Conservation (phyloP, 2,113 vertebrate species). For the Apaloderma vittatum region DNA sequence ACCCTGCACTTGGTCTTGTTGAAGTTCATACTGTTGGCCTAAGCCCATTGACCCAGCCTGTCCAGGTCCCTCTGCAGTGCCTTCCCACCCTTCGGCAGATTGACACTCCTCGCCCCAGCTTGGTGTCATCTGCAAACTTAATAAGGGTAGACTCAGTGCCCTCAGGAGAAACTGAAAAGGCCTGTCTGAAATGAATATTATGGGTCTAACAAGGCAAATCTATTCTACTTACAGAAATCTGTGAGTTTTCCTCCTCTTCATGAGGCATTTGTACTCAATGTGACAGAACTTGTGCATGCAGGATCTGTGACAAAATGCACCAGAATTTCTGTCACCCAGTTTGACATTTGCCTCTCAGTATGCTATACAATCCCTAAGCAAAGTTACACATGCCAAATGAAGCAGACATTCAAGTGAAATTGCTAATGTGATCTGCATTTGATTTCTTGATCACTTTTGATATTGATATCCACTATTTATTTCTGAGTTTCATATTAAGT, state of each 20-base stretch:
- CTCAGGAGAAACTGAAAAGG: background rate
- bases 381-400: background rate
- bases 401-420: background rate
- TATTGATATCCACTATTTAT: background rate
- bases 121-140: too few relatives aligned
- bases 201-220: background rate
- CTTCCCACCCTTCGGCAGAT: too few relatives aligned
- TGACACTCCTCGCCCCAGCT: too few relatives aligned
- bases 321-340: background rate
- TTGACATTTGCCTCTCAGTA: background rate
- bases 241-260: background rate
- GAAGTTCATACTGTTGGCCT: too few relatives aligned
- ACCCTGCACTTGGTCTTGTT: too few relatives aligned
- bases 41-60: too few relatives aligned
- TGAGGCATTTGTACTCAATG: background rate
- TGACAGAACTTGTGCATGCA: background rate
- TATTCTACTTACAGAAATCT: background rate
- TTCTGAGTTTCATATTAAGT: constrained; percentile 2
- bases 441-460: background rate
- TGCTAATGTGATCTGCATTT: background rate
- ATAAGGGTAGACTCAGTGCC: too few relatives aligned
- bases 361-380: background rate
- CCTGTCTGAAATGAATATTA: background rate
- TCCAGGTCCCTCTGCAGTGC: too few relatives aligned
- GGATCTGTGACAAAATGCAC: background rate